phyloP scores from a whole-genome alignment of 2,888 invertebrate genomes.

The Folsomia manolachei region DNA sequence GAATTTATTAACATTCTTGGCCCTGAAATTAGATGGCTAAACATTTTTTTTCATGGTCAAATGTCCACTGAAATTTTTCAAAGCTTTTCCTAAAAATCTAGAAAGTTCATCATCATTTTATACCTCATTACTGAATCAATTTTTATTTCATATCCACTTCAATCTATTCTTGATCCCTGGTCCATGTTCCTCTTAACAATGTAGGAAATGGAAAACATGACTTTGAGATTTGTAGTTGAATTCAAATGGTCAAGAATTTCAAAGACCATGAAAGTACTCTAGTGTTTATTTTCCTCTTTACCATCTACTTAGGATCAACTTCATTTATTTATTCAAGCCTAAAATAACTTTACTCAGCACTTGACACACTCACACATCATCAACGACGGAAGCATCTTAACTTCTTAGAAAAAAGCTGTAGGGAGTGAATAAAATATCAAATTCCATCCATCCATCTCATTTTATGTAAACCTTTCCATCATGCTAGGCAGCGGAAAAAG shows the following conservation, averaged over 20 bases:
- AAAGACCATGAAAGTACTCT: too few relatives aligned
- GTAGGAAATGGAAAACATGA: conserved; percentile 15
- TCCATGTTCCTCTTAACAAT: too few relatives aligned
- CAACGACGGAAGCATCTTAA: neutral
- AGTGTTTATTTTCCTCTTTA: conserved; percentile 12
- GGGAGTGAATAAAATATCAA: conserved; percentile 2
- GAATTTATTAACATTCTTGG: neutral
- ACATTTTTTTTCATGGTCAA: too few relatives aligned
- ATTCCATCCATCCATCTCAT: neutral
- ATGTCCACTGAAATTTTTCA: neutral
- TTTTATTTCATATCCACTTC: neutral
- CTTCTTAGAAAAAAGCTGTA: neutral
- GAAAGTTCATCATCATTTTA: neutral
- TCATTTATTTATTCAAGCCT: conserved; percentile 22
- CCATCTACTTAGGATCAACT: conserved; percentile 1
- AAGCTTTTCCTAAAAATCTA: neutral
- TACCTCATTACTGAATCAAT: neutral
- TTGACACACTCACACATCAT: conserved; percentile 15
- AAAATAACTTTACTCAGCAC: conserved; percentile 22
- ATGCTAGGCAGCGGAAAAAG: too few relatives aligned
- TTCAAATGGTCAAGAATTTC: conserved; percentile 14
- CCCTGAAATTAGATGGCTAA: too few relatives aligned
- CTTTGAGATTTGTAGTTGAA: conserved; percentile 10
- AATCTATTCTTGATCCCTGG: neutral
- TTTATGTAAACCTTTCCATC: neutral